These are phyloP conservation scores for Cydia splendana DNA, from an alignment of 1,140 invertebrate species.

Conservation along the genomic window DNA sequence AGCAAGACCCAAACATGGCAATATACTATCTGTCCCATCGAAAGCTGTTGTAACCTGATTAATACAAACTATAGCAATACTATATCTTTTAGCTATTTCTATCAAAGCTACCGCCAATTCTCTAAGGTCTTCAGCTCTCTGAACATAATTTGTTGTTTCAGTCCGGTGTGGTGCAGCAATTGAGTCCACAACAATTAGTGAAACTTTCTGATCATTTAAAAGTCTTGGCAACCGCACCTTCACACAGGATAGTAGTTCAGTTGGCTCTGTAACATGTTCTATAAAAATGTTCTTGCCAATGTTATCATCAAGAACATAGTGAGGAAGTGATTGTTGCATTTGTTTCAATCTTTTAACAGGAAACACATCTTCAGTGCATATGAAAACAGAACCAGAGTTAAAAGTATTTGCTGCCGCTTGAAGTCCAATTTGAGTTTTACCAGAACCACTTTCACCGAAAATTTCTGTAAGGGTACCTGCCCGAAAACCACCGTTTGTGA, in stretches of 20 bases:
- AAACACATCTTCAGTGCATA: slow-evolving; percentile 72
- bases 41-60: slow-evolving; percentile 69
- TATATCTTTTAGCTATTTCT: slow-evolving; percentile 54
- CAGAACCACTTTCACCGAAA: slow-evolving; percentile 89
- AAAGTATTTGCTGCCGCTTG: slow-evolving; percentile 81
- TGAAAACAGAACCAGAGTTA: slow-evolving; percentile 54
- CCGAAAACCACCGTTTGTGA: slow-evolving; percentile 86
- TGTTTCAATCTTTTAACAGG: slow-evolving; percentile 66
- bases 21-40: slow-evolving; percentile 48
- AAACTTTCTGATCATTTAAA: slow-evolving; percentile 48
- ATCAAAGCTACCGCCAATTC: slow-evolving; percentile 57
- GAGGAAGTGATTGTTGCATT: slow-evolving; percentile 47
- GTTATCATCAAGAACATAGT: slow-evolving; percentile 38
- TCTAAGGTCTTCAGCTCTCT: slow-evolving; percentile 67
- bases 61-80: slow-evolving; percentile 62
- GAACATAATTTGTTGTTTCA: slow-evolving; percentile 65
- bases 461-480: slow-evolving; percentile 90
- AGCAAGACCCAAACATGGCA: slow-evolving; percentile 65
- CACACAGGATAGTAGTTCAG: slow-evolving; percentile 61
- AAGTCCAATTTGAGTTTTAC: slow-evolving; percentile 92
- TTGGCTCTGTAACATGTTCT: slow-evolving; percentile 65
- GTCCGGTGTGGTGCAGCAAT: slow-evolving; percentile 67
- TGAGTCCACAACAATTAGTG: slow-evolving; percentile 64
- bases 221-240: slow-evolving; percentile 60
- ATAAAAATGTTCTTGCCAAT: slow-evolving; percentile 62